Evolutionary conservation across 1,140 invertebrate genomes (phyloP), one percentile per base, ranked within the genome.

Genomic region (Microplitis mediator): DNA sequence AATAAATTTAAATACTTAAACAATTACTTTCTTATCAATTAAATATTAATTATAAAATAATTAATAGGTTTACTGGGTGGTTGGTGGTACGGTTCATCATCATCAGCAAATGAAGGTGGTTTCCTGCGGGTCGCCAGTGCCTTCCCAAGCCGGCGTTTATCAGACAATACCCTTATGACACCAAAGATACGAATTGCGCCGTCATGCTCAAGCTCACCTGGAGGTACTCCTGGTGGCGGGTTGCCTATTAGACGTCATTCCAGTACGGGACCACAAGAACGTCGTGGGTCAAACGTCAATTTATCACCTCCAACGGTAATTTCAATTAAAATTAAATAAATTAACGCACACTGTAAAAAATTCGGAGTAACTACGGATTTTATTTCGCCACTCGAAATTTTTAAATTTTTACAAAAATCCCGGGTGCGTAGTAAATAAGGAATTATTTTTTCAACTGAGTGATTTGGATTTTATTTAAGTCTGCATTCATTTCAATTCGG

Each of bases 141-240:
- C 3, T 94, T 95, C 81, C 92, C 94, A 16, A 95, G 92, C 81
- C 91, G 95, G 61, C 92, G 95, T 45, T 89, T 97, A 31, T 97
- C 95, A 3, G 95, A 97, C 86, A 97, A 97, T 85, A 95, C 95
- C 31, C 87, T 97, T 77, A 95, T 95, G 91, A 94, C 95, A 32
- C 94, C 95, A 9, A 96, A 94, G 87, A 96, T 95, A 75, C 90
- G 92, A 11, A 91, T 95, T 50, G 93, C 93, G 3, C 93, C 93
- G 50, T 95, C 93, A n/a, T 95, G 93, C 81, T 93, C 92, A 3
- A 95, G 93, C 11, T 95, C 94, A 3, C 94, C 95, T 0, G 94
- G 94, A 9, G 94, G 93, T 2, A 94, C 94, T 5, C 94, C 94
- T 1, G 93, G 93, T 32, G 90, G 91, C 61, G 93, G 93, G 0